phyloP scores from a whole-genome alignment of 2,888 invertebrate species.

The Blomia tropicalis region DNA sequence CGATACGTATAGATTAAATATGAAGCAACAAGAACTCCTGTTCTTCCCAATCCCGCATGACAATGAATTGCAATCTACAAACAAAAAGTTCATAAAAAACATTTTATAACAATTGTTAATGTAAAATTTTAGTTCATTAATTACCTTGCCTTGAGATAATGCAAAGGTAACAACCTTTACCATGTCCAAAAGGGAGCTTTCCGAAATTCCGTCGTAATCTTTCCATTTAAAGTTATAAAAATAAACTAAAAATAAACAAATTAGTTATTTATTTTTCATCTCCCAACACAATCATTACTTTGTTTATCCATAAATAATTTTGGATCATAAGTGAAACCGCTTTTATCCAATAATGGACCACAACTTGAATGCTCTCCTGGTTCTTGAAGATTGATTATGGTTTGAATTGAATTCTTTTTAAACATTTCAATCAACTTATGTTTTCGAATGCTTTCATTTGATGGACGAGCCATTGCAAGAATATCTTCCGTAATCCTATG shows the following conservation, averaged over 20 bases:
- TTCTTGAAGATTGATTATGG: conserved; percentile 68
- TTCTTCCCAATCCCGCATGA: conserved; percentile 68
- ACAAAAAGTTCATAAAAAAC: background rate
- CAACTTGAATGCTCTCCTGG: conserved; percentile 73
- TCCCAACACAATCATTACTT: conserved; percentile 44
- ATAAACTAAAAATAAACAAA: conserved; percentile 66
- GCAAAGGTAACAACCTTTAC: conserved; percentile 76
- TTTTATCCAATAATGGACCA: conserved; percentile 51
- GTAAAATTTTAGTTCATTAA: background rate
- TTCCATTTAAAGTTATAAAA: conserved; percentile 69
- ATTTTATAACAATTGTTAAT: background rate
- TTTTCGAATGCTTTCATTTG: conserved; percentile 53
- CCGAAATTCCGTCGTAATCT: conserved; percentile 64
- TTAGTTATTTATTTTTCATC: conserved; percentile 45
- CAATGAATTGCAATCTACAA: conserved; percentile 55
- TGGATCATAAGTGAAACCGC: conserved; percentile 70
- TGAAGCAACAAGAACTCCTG: conserved; percentile 70
- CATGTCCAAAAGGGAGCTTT: conserved; percentile 63
- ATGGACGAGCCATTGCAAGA: conserved; percentile 73
- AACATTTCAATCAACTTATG: conserved; percentile 63
- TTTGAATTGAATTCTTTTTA: conserved; percentile 54
- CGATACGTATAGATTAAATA: conserved; percentile 63
- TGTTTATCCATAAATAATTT: conserved; percentile 64
- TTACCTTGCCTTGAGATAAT: conserved; percentile 56
- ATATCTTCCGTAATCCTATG: conserved; percentile 66